Conservation (phyloP, 2,113 vertebrate genomes). For the Mionectes macconnelli region DNA sequence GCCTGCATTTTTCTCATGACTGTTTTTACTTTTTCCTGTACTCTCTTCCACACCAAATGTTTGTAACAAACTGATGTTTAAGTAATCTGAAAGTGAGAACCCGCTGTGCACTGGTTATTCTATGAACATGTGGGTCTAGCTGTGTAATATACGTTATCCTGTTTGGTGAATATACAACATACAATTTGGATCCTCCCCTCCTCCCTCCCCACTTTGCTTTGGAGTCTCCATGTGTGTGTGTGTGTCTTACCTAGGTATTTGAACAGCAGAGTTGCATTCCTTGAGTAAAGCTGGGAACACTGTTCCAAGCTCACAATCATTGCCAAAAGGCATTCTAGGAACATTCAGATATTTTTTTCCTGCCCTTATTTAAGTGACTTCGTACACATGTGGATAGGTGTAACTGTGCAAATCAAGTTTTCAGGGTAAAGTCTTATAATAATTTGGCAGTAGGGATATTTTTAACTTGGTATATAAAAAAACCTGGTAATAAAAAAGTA, state of each 20-base stretch:
- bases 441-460: not conserved
- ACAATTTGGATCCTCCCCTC: rapidly evolving
- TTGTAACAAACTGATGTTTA: not conserved
- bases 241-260: not conserved
- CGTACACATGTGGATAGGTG: not conserved
- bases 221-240: not conserved
- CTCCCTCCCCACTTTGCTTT: not conserved
- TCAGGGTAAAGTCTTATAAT: not conserved
- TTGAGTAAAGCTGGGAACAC: not conserved
- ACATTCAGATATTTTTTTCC: not conserved
- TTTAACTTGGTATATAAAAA: not conserved
- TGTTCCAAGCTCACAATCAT: not conserved
- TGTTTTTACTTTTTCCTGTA: not conserved
- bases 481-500: not conserved
- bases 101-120: not conserved
- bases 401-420: not conserved
- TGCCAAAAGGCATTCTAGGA: not conserved
- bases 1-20: not conserved
- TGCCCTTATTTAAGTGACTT: not conserved
- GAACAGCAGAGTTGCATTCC: not conserved
- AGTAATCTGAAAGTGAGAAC: not conserved
- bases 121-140: not conserved
- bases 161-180: not conserved
- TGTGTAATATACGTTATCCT: rapidly evolving
- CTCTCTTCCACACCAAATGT: not conserved